Evolutionary conservation across 2,797 vertebrate genomes (phyloP).

Genomic region (Buphagus erythrorhynchus): DNA sequence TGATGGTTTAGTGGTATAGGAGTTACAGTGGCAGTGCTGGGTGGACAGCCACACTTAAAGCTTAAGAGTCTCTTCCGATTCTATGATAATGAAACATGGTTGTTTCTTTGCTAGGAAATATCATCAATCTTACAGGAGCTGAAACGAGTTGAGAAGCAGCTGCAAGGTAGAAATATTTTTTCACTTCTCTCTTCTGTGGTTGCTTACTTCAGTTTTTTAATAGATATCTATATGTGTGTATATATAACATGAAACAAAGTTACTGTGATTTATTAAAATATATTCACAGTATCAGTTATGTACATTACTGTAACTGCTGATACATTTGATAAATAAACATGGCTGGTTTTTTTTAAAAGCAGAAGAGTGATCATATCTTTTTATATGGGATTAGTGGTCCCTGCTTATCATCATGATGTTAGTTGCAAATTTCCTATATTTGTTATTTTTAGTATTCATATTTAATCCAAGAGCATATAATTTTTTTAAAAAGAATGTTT

Average conservation of each 20-base stretch:
- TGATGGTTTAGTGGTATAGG: background rate
- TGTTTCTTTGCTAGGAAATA: slow-evolving; percentile 86
- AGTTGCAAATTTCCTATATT: background rate
- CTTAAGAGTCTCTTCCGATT: background rate
- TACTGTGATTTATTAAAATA: background rate
- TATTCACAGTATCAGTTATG: background rate
- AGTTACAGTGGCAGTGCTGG: background rate
- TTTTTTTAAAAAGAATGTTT: background rate
- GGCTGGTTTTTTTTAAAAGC: background rate
- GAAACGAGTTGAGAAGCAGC: slow-evolving; percentile 94
- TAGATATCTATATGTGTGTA: background rate
- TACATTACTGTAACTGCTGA: background rate
- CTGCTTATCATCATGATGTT: background rate
- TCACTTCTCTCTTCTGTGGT: background rate
- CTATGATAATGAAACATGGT: background rate
- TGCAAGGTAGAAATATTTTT: slow-evolving; percentile 86
- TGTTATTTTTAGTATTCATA: background rate
- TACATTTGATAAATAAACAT: background rate
- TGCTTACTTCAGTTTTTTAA: background rate
- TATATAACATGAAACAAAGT: background rate
- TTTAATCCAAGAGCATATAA: background rate
- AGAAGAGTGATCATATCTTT: background rate
- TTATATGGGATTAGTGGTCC: background rate
- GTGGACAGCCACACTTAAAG: background rate
- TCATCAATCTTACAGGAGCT: slow-evolving; percentile 94